phyloP scores from a whole-genome alignment of 2,113 vertebrate genomes.

The Gambusia holbrooki region DNA sequence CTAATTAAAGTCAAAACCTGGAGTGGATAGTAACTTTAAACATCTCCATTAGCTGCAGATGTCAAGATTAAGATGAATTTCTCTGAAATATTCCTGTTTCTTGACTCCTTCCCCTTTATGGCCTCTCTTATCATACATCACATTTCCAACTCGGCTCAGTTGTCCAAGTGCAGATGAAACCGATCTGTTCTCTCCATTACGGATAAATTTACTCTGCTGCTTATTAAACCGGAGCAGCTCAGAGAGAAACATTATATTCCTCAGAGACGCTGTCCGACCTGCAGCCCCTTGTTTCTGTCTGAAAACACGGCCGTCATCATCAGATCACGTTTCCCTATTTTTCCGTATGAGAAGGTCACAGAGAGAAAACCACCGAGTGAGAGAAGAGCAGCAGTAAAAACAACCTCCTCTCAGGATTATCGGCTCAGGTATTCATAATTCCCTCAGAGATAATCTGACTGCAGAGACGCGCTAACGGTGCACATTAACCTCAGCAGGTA shows the following conservation, averaged over 20 bases:
- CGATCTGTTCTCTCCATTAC: conserved; percentile 8
- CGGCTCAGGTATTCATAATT: background rate
- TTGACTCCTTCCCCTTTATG: background rate
- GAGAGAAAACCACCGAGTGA: conserved; percentile 29
- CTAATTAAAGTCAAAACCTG: no score
- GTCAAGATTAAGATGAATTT: background rate
- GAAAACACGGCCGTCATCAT: conserved; percentile 1
- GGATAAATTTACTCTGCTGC: background rate
- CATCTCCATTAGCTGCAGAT: background rate
- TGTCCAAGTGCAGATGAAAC: conserved; percentile 1
- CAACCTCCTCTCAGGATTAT: background rate
- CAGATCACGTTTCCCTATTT: conserved; percentile 58
- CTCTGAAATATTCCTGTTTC: background rate
- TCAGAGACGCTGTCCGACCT: conserved; percentile 14
- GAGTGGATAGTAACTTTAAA: no score
- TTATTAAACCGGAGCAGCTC: conserved; percentile 7
- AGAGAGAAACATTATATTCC: conserved; percentile 48
- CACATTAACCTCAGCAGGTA: conserved; percentile 1
- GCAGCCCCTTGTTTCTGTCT: background rate
- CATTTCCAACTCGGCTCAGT: background rate
- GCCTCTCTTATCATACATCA: background rate
- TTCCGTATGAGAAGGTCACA: conserved; percentile 23
- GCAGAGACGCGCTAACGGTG: background rate
- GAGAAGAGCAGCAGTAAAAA: conserved; percentile 15
- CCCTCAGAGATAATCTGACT: background rate